Base-by-base conservation (phyloP, 2,113 vertebrate species). In the Zootoca vivipara region DNA sequence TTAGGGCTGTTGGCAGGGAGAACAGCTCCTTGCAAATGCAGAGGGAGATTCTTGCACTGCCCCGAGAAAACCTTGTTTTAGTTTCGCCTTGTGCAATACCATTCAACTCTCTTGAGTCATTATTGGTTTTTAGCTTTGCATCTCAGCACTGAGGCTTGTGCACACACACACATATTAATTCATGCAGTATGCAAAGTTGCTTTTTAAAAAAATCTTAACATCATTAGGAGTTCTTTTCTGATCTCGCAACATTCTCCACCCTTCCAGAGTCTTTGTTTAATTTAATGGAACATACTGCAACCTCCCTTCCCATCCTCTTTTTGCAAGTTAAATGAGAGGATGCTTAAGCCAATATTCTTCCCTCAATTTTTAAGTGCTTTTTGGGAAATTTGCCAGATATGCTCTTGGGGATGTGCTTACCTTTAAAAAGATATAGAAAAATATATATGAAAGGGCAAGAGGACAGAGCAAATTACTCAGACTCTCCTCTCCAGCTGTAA, bases 361-460 rank as follows among this genome's bases (percentile, higher is more conserved):
- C 77, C 77, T 74, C 22, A 38, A 64, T 79, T 85, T 85, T 89
- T 18, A 79, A 85, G 83, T 90, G 58, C 79, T 87, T 75, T 79
- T 87, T 67, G 5, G 8, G 58, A 4, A 26, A 52, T 89, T 89
- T 89, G 46, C 35, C 83, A 84, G 10, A 58, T 82, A 78, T 22
- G 5, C 82, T 69, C 40, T 92, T 86, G 87, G 65, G 84, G 1
- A 35, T 20, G 40, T 82, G 3, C 9, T 56, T 33, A 0, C 56
- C 15, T 75, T 82, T 46, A 75, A 89, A 87, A 33, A 22, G 90
- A 1, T 12, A 70, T 28, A 83, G 82, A 84, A 85, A 16, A 90
- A 87, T n/a, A n/a, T n/a, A 77, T 33, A 15, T 2, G 0, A 92
- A 79, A 88, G 13, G 87, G 77, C 87, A 91, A 58, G 12, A 90